These are phyloP conservation scores for Solen grandis DNA, from an alignment of 1,140 invertebrate genomes.

Conservation along the genomic window DNA sequence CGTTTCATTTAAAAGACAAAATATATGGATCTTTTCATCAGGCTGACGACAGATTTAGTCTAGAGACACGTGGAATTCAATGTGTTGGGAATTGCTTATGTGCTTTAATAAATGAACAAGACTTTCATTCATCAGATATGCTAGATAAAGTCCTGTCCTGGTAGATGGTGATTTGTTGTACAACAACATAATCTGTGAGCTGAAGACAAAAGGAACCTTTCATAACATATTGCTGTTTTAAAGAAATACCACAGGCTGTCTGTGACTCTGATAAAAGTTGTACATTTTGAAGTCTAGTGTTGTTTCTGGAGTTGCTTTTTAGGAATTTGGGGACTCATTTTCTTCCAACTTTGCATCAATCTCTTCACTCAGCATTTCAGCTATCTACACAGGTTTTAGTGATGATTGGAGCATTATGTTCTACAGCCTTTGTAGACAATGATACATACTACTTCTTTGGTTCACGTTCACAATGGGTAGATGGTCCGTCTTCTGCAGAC, in stretches of 20 bases:
- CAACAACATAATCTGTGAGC: background rate
- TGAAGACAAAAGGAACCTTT: background rate
- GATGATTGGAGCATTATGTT: background rate
- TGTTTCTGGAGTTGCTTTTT: background rate
- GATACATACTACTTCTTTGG: background rate
- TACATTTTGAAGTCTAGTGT: background rate
- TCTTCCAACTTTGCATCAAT: too few species aligned
- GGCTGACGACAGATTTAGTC: background rate
- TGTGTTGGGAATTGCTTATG: background rate
- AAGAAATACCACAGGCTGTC: background rate
- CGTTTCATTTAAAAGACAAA: too few species aligned
- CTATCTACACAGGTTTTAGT: too few species aligned
- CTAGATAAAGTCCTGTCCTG: background rate
- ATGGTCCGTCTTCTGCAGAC: background rate
- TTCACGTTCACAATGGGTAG: background rate
- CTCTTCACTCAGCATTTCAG: background rate
- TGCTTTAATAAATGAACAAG: background rate
- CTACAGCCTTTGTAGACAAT: background rate
- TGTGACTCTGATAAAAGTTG: background rate
- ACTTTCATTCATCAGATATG: background rate
- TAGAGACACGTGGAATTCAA: background rate
- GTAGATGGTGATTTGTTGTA: background rate
- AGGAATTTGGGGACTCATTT: too few species aligned
- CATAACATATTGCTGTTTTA: background rate
- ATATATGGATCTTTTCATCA: constrained; percentile 3